Evolutionary conservation across 2,797 vertebrate species (phyloP), one percentile per base, ranked within the genome.

Genomic region (Aratinga solstitialis): DNA sequence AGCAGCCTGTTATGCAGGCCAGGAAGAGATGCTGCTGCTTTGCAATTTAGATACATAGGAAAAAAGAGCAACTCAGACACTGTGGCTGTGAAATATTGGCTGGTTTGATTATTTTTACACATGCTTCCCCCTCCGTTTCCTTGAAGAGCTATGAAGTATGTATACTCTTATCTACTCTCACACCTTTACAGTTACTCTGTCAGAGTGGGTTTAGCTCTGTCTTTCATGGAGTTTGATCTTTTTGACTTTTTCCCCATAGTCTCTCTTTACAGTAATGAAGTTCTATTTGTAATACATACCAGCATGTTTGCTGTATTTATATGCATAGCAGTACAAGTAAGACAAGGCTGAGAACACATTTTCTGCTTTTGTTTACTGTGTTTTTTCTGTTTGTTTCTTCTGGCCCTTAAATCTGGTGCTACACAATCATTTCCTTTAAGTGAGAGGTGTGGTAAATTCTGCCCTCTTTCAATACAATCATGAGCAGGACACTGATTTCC

Each of bases 1-100:
- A 90, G 88, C 84, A 94, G 91, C 3, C 4, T 95, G 95, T 79
- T 86, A 56, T 77, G 48, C 93, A 93, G 93, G 26, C 67, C 56
- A 85, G 78, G 36, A 92, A 89, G 77, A 87, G 90, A 89, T 67
- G 81, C 24, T 91, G 62, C 59, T 87, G 68, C 81, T 89, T 77
- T 94, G 81, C 65, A 90, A 74, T 90, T 75, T 62, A 80, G 62
- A 73, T 69, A 75, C 24, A 18, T 5, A 59, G 43, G 12, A 40
- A 53, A 88, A 84, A 84, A 89, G 26, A 76, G 24, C 47, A 72
- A 43, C 38, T 63, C 51, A 94, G 90, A 58, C 45, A 65, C 15
- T 50, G 61, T 40, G 34, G 42, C 61, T 82, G 45, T 79, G 89
- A 94, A 92, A 81, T 54, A 86, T 32, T 78, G 68, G 9, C 50